Evolutionary conservation across 2,113 vertebrate genomes (phyloP), one percentile per base, ranked within the genome.

Genomic region (Cheirogaleus medius): DNA sequence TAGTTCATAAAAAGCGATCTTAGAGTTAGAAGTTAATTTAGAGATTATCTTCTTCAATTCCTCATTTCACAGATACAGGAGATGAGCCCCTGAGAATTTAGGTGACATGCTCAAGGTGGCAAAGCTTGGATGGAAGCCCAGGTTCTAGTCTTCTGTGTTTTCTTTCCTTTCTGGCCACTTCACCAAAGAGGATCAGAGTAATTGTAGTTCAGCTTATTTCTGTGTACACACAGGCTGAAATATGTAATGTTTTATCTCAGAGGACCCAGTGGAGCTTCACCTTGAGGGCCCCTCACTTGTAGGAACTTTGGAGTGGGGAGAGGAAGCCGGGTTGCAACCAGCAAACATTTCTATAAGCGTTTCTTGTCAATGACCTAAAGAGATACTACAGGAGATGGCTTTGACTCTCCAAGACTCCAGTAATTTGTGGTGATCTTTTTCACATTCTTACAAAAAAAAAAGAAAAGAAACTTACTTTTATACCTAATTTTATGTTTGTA

Each of bases 351-450:
- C 73, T 82, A 0, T 76, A 52, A 60, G 11, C n/a, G 25, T n/a
- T 83, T 87, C 77, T 91, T 27, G 21, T 81, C 73, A 85, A 12
- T 85, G 66, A 92, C 49, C 21, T 71, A 58, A 69, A 73, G 44
- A 78, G 9, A 14, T 63, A 64, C 29, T 77, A 0, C 66, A 63
- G 68, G 54, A 90, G 34, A 80, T 87, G 14, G 82, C 39, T 10
- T 78, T 68, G 52, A 54, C 37, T 84, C 39, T 92, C 44, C 21
- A 87, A 83, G 39, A 3, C 6, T 54, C n/a, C 7, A 25, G 47
- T 82, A 54, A 90, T 77, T 78, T 90, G 15, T 85, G 89, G 63
- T 92, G 29, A 78, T 73, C 66, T 56, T 97, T 77, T 60, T 94
- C 83, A 88, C 2, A 39, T 91, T 87, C 49, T 60, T 76, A 87